Conservation (phyloP, 2,888 invertebrate genomes). For the Nyleta sp. region DNA sequence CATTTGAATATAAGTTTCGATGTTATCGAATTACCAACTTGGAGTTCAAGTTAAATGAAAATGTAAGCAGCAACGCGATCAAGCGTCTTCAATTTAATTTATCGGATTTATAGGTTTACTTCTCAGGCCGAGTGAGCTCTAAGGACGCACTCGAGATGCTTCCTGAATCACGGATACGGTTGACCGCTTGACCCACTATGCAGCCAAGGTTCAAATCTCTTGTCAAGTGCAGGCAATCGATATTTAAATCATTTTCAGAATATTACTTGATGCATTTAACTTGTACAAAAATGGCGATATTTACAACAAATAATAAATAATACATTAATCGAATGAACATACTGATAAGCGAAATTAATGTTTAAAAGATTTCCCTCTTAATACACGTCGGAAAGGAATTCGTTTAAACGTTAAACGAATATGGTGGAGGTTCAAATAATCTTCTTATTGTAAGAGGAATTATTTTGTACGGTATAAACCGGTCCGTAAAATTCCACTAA, state of each 20-base stretch:
- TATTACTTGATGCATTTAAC: no score
- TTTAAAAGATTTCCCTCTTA: no score
- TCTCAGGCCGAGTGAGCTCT: conserved; percentile 20
- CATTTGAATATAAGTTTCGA: conserved; percentile 15
- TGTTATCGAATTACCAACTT: conserved; percentile 15
- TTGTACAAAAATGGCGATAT: no score
- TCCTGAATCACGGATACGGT: conserved; percentile 52
- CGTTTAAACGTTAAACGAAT: no score
- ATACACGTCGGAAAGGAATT: no score
- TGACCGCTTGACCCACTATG: conserved; percentile 53
- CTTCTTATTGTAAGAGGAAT: no score
- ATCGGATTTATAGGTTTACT: conserved; percentile 33
- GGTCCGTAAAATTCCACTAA: no score
- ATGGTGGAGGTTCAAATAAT: no score
- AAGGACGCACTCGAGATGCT: conserved; percentile 36
- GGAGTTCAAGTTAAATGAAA: conserved; percentile 17
- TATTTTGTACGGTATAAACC: no score
- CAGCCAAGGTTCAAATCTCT: conserved; percentile 20
- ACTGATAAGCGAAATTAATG: no score
- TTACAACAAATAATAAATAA: no score
- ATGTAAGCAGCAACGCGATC: conserved; percentile 17
- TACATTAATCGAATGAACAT: no score
- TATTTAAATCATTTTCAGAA: conserved; percentile 14
- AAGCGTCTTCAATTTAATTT: conserved; percentile 23
- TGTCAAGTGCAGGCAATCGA: conserved; percentile 2